Evolutionary conservation across 2,113 vertebrate species (phyloP).

Genomic region (Meles meles): DNA sequence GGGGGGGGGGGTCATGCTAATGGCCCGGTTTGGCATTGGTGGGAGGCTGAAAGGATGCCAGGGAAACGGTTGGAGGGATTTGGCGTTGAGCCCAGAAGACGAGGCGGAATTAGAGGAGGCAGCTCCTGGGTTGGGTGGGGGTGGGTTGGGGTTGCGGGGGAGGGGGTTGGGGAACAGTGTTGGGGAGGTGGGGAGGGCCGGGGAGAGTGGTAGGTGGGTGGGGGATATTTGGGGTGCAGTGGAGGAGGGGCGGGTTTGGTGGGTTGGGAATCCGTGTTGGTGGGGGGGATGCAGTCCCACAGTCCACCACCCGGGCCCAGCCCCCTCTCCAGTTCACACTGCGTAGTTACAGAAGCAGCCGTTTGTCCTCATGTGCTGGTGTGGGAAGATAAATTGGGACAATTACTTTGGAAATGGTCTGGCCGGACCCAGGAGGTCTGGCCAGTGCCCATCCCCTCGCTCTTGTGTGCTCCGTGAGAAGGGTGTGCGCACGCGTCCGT

Average conservation of each 20-base stretch:
- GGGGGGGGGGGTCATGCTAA: neutral
- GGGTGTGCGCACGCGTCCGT: fast-evolving
- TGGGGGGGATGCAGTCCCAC: neutral
- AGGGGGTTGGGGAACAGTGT: neutral
- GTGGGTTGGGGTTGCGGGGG: neutral
- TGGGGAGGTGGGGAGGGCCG: neutral
- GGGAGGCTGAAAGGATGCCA: neutral
- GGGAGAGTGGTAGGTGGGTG: neutral
- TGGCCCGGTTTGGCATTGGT: neutral
- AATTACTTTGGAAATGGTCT: neutral
- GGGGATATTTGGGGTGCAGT: neutral
- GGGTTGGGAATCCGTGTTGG: neutral
- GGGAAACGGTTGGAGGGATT: neutral
- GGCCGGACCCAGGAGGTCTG: fast-evolving
- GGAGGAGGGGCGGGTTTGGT: neutral
- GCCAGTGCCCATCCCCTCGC: neutral
- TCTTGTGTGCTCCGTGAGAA: neutral
- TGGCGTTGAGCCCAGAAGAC: neutral
- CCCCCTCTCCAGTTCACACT: neutral
- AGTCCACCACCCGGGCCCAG: fast-evolving
- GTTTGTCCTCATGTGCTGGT: neutral
- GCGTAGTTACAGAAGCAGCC: neutral
- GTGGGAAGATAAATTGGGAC: neutral
- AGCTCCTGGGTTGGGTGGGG: neutral
- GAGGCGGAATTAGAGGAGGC: neutral